Base-by-base conservation (phyloP, 2,888 invertebrate species). In the Tenthredo amoena region DNA sequence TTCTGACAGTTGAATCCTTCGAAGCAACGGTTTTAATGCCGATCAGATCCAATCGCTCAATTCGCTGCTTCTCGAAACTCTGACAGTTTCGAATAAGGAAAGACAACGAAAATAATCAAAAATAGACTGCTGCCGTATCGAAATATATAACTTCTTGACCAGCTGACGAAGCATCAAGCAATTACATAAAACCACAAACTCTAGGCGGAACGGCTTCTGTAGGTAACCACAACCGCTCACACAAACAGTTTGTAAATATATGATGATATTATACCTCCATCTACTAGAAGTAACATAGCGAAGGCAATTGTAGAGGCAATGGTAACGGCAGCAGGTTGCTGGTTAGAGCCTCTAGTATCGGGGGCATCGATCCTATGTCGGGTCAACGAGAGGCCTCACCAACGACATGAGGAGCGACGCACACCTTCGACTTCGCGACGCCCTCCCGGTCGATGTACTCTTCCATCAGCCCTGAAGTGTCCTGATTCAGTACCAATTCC, bases 321-420 rank as follows among this genome's bases (percentile, higher is more conserved):
- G 26, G n/a, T 71, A 26, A 26, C 65, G 65, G 86, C 87, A 87
- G 87, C 88, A 88, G 90, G 88, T 89, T 89, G 88, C 87, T 87
- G 88, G 86, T 86, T 84, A 74, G 84, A 86, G 87, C 87, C 77
- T 74, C 40, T 0, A 71, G 71, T 90, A 91, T 91, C 89, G 91
- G 87, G 91, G 90, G 90, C 93, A 93, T 93, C 93, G 93, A 93
- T 93, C 91, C 89, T 91, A 86, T 31, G 87, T 87, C 90, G 89
- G 92, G 91, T 92, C 91, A 92, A 87, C 88, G 90, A 88, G 91
- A 89, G 90, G 89, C 89, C 91, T 91, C 90, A 88, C 85, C 88
- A 87, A 89, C 81, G 47, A 21, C 55, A 79, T 21, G 31, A 10
- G 40, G 58, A 43, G n/a, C n/a, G 37, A 71, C 55, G 50, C 55